Percentiles rank a stretch among this genome's conserved stretches.
These are phyloP conservation scores for Torymus auratus DNA, from an alignment of 2,888 invertebrate species.

Conservation along the genomic window DNA sequence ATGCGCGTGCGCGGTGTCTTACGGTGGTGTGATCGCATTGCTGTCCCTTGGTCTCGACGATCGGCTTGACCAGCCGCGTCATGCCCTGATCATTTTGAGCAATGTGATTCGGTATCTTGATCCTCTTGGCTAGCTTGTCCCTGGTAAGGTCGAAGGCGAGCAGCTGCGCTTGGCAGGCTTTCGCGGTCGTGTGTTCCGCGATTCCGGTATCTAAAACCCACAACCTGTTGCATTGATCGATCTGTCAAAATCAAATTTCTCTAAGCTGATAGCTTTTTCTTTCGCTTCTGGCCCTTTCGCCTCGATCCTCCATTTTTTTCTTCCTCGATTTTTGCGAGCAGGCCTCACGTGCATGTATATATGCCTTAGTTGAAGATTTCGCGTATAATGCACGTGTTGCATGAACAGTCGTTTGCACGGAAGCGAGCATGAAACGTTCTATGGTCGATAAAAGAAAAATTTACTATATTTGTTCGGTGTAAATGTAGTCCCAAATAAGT, in stretches of 20 bases:
- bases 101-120: conserved; percentile 62
- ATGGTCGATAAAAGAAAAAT: too few species aligned
- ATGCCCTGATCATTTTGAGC: conserved; percentile 60
- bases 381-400: too few species aligned
- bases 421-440: too few species aligned
- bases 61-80: conserved; percentile 66
- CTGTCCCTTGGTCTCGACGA: conserved; percentile 62
- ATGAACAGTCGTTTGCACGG: too few species aligned
- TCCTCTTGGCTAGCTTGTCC: conserved; percentile 67
- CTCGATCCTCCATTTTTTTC: conserved; percentile 5
- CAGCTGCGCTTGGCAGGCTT: conserved; percentile 84
- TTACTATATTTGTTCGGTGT: too few species aligned
- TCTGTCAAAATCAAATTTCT: conserved; percentile 75
- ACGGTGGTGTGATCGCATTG: conserved; percentile 61
- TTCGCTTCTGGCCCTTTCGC: neutral
- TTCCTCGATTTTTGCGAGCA: neutral
- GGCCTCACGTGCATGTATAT: neutral
- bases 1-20: conserved; percentile 28
- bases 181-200: conserved; percentile 75
- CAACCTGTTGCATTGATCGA: conserved; percentile 83
- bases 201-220: conserved; percentile 86
- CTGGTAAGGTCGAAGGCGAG: conserved; percentile 83
- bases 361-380: too few species aligned
- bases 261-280: conserved; percentile 51
- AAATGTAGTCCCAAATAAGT: too few species aligned